Evolutionary conservation across 2,797 vertebrate species (phyloP).

Genomic region (Bovichtus diacanthus): DNA sequence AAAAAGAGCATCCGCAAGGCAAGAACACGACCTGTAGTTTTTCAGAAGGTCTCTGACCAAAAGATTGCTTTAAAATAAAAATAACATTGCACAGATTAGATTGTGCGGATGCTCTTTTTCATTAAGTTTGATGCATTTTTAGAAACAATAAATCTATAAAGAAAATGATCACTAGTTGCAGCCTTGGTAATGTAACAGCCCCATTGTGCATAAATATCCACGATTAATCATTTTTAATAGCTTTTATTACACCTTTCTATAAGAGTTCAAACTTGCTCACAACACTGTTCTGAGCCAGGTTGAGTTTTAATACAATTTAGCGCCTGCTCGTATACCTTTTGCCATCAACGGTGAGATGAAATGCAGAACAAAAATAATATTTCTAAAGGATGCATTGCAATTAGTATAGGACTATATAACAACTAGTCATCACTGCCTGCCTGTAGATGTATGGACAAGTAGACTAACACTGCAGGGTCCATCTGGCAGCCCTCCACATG

Average conservation of each 20-base stretch:
- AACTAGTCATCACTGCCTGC: background rate
- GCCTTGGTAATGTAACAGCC: background rate
- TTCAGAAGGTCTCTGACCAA: too few relatives aligned
- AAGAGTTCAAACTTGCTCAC: too few relatives aligned
- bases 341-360: background rate
- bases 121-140: too few relatives aligned
- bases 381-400: background rate
- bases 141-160: background rate
- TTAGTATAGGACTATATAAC: background rate
- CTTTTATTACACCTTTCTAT: background rate
- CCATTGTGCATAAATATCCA: background rate
- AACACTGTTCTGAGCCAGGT: background rate
- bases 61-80: too few relatives aligned
- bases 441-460: conserved; percentile 25
- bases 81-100: too few relatives aligned
- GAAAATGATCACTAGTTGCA: background rate
- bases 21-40: too few relatives aligned
- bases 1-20: too few relatives aligned
- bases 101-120: too few relatives aligned
- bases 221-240: background rate
- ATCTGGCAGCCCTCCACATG: conserved; percentile 57
- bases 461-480: conserved; percentile 6
- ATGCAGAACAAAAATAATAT: background rate
- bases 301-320: background rate
- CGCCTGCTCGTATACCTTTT: background rate